phyloP scores from a whole-genome alignment of 2,797 vertebrate genomes.

The Enteromius radiatus region DNA sequence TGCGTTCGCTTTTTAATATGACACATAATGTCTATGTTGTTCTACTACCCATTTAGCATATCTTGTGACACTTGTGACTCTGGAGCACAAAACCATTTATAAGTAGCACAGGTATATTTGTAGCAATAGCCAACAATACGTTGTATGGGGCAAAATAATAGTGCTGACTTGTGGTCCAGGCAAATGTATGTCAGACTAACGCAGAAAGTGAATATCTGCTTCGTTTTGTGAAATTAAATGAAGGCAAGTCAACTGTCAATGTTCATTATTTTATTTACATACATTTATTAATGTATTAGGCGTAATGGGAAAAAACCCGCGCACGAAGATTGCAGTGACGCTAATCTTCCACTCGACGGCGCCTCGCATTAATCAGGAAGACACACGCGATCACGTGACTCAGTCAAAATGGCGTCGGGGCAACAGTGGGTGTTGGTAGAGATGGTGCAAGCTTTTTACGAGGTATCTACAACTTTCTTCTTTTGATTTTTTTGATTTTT shows the following conservation, averaged over 20 bases:
- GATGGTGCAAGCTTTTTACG: slow-evolving; percentile 96
- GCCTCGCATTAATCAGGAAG: not conserved
- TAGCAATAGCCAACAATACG: not conserved
- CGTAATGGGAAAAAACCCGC: too few species aligned
- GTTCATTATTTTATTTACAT: not conserved
- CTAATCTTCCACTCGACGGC: slow-evolving; percentile 37
- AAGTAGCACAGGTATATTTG: too few species aligned
- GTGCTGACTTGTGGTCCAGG: not conserved
- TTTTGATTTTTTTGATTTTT: not conserved
- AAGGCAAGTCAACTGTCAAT: not conserved
- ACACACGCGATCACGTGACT: slow-evolving; percentile 52
- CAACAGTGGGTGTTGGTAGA: slow-evolving; percentile 97
- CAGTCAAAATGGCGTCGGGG: slow-evolving; percentile 82
- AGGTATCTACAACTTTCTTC: slow-evolving; percentile 75
- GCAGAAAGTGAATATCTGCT: not conserved
- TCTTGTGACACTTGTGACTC: too few species aligned
- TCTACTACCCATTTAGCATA: too few species aligned
- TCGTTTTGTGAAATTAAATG: not conserved
- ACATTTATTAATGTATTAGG: too few species aligned
- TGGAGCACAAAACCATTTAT: too few species aligned
- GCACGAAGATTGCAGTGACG: not conserved
- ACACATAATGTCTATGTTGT: not conserved
- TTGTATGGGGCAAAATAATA: too few species aligned
- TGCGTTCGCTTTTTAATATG: not conserved
- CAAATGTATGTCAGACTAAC: not conserved